Conservation (phyloP, 2,888 invertebrate species). For the Hydraecia micacea region DNA sequence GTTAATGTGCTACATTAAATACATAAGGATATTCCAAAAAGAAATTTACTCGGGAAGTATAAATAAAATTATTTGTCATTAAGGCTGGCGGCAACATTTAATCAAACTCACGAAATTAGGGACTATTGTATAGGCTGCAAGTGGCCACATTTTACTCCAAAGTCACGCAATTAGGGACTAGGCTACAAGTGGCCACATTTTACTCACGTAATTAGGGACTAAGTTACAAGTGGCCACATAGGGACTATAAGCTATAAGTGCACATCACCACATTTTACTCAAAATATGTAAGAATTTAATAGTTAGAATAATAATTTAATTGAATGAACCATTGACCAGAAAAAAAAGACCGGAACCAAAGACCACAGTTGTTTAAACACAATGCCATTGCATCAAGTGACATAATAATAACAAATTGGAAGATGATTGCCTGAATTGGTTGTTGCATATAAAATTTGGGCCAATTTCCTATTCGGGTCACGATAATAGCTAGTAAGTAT, state of each 20-base stretch:
- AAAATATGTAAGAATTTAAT: not conserved
- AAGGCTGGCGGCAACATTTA: too few relatives aligned
- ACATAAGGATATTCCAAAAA: too few relatives aligned
- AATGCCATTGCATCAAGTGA: constrained; percentile 46
- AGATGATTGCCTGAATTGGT: constrained; percentile 51
- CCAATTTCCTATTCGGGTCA: constrained; percentile 51
- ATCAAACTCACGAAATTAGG: too few relatives aligned
- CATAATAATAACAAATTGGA: constrained; percentile 32
- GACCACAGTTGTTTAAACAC: constrained; percentile 1
- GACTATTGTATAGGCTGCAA: too few relatives aligned
- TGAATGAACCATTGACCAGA: not conserved
- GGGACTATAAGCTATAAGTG: too few relatives aligned
- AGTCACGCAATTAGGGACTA: not conserved
- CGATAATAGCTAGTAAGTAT: constrained; percentile 33
- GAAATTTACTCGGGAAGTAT: too few relatives aligned
- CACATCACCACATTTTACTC: not conserved
- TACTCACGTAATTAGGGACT: too few relatives aligned
- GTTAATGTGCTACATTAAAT: too few relatives aligned
- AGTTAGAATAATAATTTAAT: not conserved
- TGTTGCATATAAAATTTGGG: constrained; percentile 56
- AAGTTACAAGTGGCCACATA: too few relatives aligned
- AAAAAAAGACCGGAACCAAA: constrained; percentile 17
- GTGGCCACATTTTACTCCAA: not conserved
- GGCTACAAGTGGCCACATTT: too few relatives aligned
- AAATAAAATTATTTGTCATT: too few relatives aligned